These are phyloP conservation scores for Esox niger DNA, from an alignment of 2,113 vertebrate genomes.

Conservation along the genomic window DNA sequence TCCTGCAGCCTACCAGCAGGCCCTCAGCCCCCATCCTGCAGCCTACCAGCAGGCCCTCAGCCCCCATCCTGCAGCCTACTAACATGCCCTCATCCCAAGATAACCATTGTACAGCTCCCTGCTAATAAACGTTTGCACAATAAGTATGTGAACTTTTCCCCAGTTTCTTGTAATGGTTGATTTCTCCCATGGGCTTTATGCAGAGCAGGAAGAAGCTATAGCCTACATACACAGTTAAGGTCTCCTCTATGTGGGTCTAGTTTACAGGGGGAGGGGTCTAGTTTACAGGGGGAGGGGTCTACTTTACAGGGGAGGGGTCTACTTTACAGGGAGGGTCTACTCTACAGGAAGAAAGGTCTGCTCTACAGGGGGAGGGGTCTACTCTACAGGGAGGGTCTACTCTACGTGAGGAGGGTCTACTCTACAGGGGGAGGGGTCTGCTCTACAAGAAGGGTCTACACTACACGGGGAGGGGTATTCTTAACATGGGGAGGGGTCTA, in stretches of 20 bases:
- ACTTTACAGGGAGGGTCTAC: too few species aligned
- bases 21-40: slow-evolving; percentile 59
- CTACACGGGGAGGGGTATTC: too few species aligned
- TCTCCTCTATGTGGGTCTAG: slow-evolving; percentile 19
- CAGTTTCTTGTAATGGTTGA: slow-evolving; percentile 87
- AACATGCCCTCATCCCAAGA: slow-evolving; percentile 58
- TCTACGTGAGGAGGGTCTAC: slow-evolving; percentile 24
- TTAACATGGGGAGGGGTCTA: slow-evolving; percentile 24
- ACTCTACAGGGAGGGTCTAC: slow-evolving; percentile 11
- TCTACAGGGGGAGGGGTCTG: too few species aligned
- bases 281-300: slow-evolving; percentile 24
- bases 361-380: slow-evolving; percentile 24
- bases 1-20: too few species aligned
- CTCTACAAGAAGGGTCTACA: too few species aligned
- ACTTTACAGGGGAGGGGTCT: slow-evolving; percentile 22
- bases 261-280: too few species aligned
- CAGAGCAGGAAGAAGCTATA: slow-evolving; percentile 77
- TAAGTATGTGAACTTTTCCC: slow-evolving; percentile 89
- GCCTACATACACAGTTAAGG: slow-evolving; percentile 57
- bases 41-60: too few species aligned
- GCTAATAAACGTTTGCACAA: slow-evolving; percentile 85
- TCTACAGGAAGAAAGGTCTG: too few species aligned
- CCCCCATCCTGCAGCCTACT: slow-evolving; percentile 48
- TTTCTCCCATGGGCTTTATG: slow-evolving; percentile 81
- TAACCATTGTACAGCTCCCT: slow-evolving; percentile 73